Evolutionary conservation across 1,140 invertebrate species (phyloP), one percentile per base, ranked within the genome.

Genomic region (Odontomachus brunneus): DNA sequence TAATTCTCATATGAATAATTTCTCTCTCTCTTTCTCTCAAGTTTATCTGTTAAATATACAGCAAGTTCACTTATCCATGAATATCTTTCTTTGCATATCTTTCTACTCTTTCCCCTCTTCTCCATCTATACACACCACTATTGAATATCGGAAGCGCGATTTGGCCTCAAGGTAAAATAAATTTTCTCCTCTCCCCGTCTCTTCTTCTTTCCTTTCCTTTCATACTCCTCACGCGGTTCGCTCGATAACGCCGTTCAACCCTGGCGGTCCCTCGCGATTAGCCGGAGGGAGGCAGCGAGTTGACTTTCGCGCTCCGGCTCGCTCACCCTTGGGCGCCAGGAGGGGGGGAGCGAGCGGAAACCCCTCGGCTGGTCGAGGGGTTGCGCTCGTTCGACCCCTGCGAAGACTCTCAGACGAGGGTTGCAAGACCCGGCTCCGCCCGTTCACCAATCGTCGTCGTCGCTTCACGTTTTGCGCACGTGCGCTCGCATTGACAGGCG

Each of bases 391-490:
- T 69, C 85, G 51, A 69, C 57, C 65, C 55, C 65, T 22, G n/a
- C 24, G 33, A 69, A 65, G 5, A 9, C 4, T 73, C 76, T 76
- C 38, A 4, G 38, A 44, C 9, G 38, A 82, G 75, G 82, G 80
- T 87, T 86, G 84, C 55, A 74, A 87, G 86, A 76, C 84, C 60
- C 53, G 74, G 84, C 91, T 78, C 89, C 92, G 89, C 92, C 92
- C 87, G 75, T 71, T 81, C 57, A 69, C 92, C 92, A 93, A 93
- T 92, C 81, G 71, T 59, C 59, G 14, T 48, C 63, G 33, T 7
- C 7, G 63, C 67, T 19, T 59, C 49, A 89, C 71, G 82, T 80
- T 51, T 62, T 29, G 49, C 76, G 80, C 66, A 65, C 55, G 71
- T 80, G 51, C 44, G 49, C 33, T 71, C 33, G 51, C 22, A 65